Conservation (phyloP, 2,113 vertebrate genomes). For the Synchiropus splendidus region DNA sequence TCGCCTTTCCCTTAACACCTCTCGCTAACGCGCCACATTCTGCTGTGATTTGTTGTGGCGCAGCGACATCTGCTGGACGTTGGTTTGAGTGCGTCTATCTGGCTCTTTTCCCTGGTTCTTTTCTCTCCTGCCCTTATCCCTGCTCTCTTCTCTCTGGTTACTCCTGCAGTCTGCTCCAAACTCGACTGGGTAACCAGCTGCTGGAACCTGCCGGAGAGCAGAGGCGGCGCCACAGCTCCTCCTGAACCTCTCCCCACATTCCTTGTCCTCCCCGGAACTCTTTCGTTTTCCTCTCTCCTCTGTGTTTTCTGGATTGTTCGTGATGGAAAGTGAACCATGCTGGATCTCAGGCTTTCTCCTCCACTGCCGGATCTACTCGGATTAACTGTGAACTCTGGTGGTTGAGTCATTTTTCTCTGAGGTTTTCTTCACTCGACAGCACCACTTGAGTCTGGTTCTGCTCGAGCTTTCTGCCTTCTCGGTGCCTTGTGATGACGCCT, state of each 20-base stretch:
- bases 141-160: constrained; percentile 55
- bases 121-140: constrained; percentile 19
- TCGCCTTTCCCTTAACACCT: constrained; percentile 4
- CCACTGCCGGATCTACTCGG: constrained; percentile 77
- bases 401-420: too few species aligned
- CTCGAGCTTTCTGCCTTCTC: too few species aligned
- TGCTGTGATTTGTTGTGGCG: constrained; percentile 18
- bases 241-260: constrained; percentile 69
- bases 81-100: constrained; percentile 8
- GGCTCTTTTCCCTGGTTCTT: constrained; percentile 9
- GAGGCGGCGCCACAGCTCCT: constrained; percentile 81
- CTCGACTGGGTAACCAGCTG: constrained; percentile 83
- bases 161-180: constrained; percentile 87
- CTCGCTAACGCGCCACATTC: too few species aligned
- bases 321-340: constrained; percentile 9
- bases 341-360: constrained; percentile 10
- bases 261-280: constrained; percentile 27
- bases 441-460: too few species aligned
- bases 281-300: constrained; percentile 16
- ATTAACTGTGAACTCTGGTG: too few species aligned
- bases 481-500: too few species aligned
- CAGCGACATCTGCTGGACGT: constrained; percentile 48
- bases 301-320: constrained; percentile 17
- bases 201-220: constrained; percentile 71
- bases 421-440: too few species aligned